Conservation (phyloP, 1,140 invertebrate genomes). For the Nylanderia fulva region DNA sequence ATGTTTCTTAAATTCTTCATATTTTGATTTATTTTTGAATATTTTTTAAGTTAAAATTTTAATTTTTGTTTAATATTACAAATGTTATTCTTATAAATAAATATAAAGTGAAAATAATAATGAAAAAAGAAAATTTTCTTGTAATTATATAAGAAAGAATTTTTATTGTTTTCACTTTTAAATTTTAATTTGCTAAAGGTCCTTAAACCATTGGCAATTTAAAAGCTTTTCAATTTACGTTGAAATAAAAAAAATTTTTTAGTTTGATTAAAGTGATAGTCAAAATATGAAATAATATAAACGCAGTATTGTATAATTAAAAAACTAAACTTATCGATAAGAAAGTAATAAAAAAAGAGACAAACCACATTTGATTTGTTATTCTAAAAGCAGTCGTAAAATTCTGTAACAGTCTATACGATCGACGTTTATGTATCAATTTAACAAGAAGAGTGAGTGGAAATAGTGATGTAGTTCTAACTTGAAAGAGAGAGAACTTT, state of each 20-base stretch:
- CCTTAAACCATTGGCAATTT: background rate
- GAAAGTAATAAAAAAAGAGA: background rate
- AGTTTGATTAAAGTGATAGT: background rate
- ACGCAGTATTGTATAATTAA: background rate
- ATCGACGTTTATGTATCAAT: background rate
- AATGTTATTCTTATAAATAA: background rate
- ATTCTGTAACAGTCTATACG: background rate
- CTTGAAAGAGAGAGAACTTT: background rate
- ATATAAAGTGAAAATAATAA: background rate
- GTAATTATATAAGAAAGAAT: background rate
- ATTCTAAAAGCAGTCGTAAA: background rate
- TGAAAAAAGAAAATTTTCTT: background rate
- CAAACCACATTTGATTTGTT: background rate
- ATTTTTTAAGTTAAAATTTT: background rate
- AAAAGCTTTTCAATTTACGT: background rate
- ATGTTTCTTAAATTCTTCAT: background rate
- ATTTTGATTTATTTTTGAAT: background rate
- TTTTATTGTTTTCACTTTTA: background rate
- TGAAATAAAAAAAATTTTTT: background rate
- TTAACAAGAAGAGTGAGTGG: conserved; percentile 22
- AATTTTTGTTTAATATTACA: background rate
- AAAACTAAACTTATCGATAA: background rate
- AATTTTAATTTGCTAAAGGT: background rate
- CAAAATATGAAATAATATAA: background rate
- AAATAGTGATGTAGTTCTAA: conserved; percentile 14